phyloP scores from a whole-genome alignment of 2,113 vertebrate species.

The Sapajus apella region DNA sequence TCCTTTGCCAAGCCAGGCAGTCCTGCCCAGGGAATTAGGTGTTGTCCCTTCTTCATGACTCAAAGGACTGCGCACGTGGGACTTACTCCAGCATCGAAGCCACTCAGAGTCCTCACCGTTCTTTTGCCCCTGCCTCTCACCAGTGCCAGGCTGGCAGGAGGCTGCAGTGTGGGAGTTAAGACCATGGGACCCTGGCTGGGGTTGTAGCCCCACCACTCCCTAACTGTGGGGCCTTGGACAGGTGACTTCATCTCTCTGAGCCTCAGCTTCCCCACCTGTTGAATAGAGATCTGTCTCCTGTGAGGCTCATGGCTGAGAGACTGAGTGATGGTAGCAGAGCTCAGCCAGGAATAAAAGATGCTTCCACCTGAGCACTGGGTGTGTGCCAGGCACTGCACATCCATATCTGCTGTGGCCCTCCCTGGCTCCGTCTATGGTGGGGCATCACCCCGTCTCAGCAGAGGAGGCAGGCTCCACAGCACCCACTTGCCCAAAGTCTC shows the following conservation, averaged over 20 bases:
- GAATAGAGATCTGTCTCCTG: background rate
- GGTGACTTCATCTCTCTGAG: background rate
- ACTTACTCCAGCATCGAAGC: background rate
- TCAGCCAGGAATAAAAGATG: background rate
- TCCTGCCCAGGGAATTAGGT: background rate
- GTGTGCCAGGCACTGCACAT: rapidly evolving
- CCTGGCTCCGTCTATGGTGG: background rate
- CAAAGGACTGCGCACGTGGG: background rate
- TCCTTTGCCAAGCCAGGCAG: background rate
- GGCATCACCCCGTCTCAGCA: background rate
- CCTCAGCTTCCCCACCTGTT: conserved; percentile 11
- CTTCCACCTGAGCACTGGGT: rapidly evolving
- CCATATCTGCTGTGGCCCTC: background rate
- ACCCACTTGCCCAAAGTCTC: background rate
- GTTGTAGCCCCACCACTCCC: background rate
- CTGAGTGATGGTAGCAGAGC: background rate
- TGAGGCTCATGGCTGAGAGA: background rate
- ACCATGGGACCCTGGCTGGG: background rate
- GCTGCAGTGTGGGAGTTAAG: background rate
- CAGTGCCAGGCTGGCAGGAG: background rate
- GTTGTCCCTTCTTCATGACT: background rate
- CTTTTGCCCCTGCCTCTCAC: background rate
- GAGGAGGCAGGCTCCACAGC: background rate
- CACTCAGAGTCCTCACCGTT: rapidly evolving
- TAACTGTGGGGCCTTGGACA: background rate